Conservation (phyloP, 2,113 vertebrate genomes). For the Cyprinus carpio region DNA sequence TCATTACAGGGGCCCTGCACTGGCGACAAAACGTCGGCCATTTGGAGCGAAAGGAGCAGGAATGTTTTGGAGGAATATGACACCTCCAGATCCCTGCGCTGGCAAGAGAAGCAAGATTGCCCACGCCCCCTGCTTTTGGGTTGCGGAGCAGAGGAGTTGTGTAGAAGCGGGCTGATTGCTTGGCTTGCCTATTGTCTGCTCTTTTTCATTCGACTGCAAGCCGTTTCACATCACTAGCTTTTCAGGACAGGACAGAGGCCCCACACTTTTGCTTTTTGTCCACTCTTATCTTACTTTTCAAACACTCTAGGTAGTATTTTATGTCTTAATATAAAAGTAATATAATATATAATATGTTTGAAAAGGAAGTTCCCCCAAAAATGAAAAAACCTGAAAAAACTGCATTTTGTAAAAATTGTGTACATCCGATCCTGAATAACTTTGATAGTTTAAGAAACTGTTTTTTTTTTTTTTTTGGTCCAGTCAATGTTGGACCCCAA, state of each 20-base stretch:
- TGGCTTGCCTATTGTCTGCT: constrained; percentile 47
- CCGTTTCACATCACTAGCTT: constrained; percentile 53
- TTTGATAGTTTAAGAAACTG: not conserved
- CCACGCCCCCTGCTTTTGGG: constrained; percentile 33
- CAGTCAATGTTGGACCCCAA: too few species aligned
- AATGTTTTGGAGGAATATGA: constrained; percentile 70
- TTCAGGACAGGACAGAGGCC: constrained; percentile 51
- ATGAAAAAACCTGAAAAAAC: not conserved
- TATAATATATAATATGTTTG: too few species aligned
- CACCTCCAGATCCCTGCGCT: constrained; percentile 49
- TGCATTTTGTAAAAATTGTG: not conserved
- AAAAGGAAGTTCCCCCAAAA: too few species aligned
- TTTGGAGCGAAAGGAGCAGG: constrained; percentile 80
- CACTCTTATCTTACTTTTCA: not conserved
- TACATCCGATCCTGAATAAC: not conserved
- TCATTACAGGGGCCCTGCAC: constrained; percentile 78
- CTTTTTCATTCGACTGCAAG: constrained; percentile 47
- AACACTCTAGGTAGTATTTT: not conserved
- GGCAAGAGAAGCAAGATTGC: constrained; percentile 54
- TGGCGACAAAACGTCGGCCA: constrained; percentile 74
- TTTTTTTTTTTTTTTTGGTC: not conserved
- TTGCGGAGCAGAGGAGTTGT: constrained; percentile 17
- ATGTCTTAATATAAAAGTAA: too few species aligned
- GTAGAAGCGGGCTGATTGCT: constrained; percentile 46
- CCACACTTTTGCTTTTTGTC: constrained; percentile 11